Conservation (phyloP, 2,113 vertebrate genomes). For the Crotalus helleri region DNA sequence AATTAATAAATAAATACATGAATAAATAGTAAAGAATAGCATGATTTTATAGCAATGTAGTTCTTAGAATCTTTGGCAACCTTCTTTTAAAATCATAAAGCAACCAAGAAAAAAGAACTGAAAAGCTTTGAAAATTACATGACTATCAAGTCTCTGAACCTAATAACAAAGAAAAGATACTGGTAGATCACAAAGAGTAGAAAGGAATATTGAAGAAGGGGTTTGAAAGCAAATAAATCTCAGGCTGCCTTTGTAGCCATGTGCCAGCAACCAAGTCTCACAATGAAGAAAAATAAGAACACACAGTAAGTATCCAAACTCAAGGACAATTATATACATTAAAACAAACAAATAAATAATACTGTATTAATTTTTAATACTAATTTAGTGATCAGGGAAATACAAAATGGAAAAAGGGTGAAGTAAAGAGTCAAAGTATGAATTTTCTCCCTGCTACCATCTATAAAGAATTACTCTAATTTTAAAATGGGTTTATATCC, state of each 20-base stretch:
- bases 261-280: not conserved
- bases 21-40: constrained; percentile 18
- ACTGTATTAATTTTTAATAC: not conserved
- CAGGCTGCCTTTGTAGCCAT: not conserved
- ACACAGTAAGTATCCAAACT: not conserved
- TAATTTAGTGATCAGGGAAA: not conserved
- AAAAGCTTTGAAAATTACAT: not conserved
- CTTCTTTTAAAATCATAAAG: not conserved
- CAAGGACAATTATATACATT: not conserved
- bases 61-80: constrained; percentile 21
- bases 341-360: not conserved
- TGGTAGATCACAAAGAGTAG: not conserved
- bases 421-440: not conserved
- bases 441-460: not conserved
- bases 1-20: not conserved
- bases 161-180: not conserved
- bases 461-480: not conserved
- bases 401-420: not conserved
- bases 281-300: not conserved
- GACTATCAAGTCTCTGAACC: not conserved
- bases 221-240: not conserved
- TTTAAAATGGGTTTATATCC: not conserved
- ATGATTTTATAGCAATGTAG: not conserved
- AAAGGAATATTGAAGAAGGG: not conserved
- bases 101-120: not conserved